Base-by-base conservation (phyloP, 2,797 vertebrate species). In the Schizopygopsis pylzovi region DNA sequence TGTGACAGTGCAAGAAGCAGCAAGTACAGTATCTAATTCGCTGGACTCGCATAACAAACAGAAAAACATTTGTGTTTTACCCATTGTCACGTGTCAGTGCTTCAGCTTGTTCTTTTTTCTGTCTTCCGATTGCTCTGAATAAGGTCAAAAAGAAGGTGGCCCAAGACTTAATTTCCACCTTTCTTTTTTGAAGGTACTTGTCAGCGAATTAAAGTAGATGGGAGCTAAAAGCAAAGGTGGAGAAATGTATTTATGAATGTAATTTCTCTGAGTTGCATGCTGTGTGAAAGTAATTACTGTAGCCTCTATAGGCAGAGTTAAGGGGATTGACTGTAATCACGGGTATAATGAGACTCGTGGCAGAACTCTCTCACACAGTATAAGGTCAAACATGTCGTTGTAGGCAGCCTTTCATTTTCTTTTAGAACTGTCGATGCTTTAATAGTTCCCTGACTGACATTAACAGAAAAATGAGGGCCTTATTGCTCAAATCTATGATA, bases 351-450 rank as follows among this genome's bases (percentile, higher is more conserved):
- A 84, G 85, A 78, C 81, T 83, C 80, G 76, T 86, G 85, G 84
- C 84, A 88, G 65, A 67, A 89, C 75, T 89, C 87, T 86, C 65
- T 82, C 86, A 89, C 79, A 75, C 82, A 89, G 81, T 84, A 83
- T 89, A 89, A 90, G 88, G 89, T 87, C 90, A 86, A 88, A 80
- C 54, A 81, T 81, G 86, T 79, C 92, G 93, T 93, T 93, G 92
- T 92, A 90, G 90, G 91, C 90, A 91, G 93, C 89, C 92, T 93
- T 92, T 94, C 91, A 94, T 95, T 95, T 95, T 94, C 94, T 92
- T 91, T 84, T 89, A 88, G 89, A 92, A 90, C 90, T 87, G 86
- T 91, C 85, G 73, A 39, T 90, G 90, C 93, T 93, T 94, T 94
- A 93, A 94, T 92, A 91, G 90, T 89, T 89, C 90, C 85, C 86